Evolutionary conservation across 2,888 invertebrate species (phyloP).

Genomic region (Sesia bembeciformis): DNA sequence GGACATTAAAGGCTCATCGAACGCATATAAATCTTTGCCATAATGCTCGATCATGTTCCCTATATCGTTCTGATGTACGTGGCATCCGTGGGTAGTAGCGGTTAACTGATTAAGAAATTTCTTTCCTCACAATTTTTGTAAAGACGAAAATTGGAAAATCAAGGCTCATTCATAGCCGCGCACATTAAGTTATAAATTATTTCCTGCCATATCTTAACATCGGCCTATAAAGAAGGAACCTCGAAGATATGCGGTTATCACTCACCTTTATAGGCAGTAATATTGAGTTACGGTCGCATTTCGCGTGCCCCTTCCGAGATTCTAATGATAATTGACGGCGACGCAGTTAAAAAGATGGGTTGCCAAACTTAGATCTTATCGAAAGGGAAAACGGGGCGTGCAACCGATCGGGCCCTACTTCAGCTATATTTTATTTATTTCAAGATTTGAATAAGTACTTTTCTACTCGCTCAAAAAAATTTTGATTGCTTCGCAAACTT

Average conservation of each 20-base stretch:
- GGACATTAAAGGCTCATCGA: no score
- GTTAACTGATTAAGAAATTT: no score
- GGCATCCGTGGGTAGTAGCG: no score
- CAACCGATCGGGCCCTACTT: constrained; percentile 16
- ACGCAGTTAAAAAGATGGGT: constrained; percentile 58
- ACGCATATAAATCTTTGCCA: no score
- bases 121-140: neutral
- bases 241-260: constrained; percentile 48
- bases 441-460: constrained; percentile 24
- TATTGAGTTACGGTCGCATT: constrained; percentile 54
- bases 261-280: constrained; percentile 68
- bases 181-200: constrained; percentile 28
- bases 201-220: constrained; percentile 33
- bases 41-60: no score
- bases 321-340: constrained; percentile 64
- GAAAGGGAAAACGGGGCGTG: constrained; percentile 16
- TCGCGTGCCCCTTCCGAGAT: constrained; percentile 36
- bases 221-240: constrained; percentile 33
- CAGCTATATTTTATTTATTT: constrained; percentile 23
- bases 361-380: constrained; percentile 52
- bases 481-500: constrained; percentile 25
- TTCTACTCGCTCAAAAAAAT: constrained; percentile 16
- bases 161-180: neutral
- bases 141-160: neutral
- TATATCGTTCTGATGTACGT: no score